phyloP scores from a whole-genome alignment of 2,113 vertebrate species.

The Malurus cyaneus region DNA sequence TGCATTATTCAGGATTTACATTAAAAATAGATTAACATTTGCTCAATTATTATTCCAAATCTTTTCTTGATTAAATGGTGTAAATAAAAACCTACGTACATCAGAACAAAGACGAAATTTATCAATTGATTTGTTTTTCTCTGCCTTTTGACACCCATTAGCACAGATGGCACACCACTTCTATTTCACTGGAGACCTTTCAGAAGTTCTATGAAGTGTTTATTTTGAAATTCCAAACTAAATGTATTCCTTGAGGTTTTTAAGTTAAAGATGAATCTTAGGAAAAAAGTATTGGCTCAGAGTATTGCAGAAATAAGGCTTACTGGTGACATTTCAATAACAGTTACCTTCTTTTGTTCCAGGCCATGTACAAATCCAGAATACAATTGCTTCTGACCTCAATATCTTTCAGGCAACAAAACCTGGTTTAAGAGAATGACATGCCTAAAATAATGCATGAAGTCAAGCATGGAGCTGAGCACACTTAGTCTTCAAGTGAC shows the following conservation, averaged over 20 bases:
- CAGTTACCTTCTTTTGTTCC: not conserved
- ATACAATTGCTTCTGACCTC: not conserved
- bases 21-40: not conserved
- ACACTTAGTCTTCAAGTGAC: not conserved
- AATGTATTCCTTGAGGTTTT: not conserved
- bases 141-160: not conserved
- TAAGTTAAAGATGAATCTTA: not conserved
- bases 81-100: not conserved
- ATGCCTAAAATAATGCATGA: not conserved
- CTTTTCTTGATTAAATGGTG: not conserved
- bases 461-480: not conserved
- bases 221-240: not conserved
- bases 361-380: not conserved
- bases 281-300: not conserved
- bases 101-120: not conserved
- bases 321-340: not conserved
- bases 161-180: not conserved
- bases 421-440: not conserved
- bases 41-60: rapidly evolving
- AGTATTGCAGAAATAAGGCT: not conserved
- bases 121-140: not conserved
- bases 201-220: not conserved
- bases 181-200: not conserved
- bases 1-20: not conserved
- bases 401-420: not conserved